Evolutionary conservation across 2,888 invertebrate genomes (phyloP).

Genomic region (Apomyelois bistriatella): DNA sequence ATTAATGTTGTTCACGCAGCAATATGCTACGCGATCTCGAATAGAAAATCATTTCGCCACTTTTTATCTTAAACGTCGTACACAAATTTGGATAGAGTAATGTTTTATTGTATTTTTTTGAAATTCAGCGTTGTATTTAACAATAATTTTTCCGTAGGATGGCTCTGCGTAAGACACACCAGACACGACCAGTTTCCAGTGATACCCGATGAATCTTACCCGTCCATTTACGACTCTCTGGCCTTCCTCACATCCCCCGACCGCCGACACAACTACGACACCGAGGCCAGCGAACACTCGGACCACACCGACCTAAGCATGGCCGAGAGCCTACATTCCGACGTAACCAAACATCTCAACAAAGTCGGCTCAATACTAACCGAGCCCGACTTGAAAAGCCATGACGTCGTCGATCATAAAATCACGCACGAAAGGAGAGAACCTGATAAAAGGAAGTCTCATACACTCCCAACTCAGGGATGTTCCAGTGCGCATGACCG

Average conservation of each 20-base stretch:
- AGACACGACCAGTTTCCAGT: conserved; percentile 88
- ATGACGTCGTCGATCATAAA: conserved; percentile 57
- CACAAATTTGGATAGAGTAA: too few species aligned
- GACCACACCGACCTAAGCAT: conserved; percentile 72
- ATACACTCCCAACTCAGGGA: conserved; percentile 80
- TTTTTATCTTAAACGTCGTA: too few species aligned
- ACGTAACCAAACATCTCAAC: conserved; percentile 41
- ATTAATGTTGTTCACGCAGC: too few species aligned
- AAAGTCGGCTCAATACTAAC: conserved; percentile 38
- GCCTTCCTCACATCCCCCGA: conserved; percentile 58
- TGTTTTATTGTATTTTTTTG: too few species aligned
- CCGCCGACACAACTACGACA: conserved; percentile 55
- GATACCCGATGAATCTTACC: conserved; percentile 83
- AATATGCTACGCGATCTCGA: too few species aligned
- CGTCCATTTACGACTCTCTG: conserved; percentile 64
- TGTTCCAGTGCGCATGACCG: conserved; percentile 80
- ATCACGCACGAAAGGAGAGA: conserved; percentile 36
- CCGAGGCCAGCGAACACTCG: conserved; percentile 67
- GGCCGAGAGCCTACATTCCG: conserved; percentile 64
- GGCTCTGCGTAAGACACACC: conserved; percentile 88
- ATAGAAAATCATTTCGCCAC: too few species aligned
- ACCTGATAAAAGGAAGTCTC: conserved; percentile 65
- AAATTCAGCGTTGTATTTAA: too few species aligned
- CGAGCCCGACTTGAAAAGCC: conserved; percentile 43
- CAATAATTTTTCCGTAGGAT: conserved; percentile 81